These are phyloP conservation scores for Sarcoramphus papa DNA, from an alignment of 2,797 vertebrate genomes.

Conservation along the genomic window DNA sequence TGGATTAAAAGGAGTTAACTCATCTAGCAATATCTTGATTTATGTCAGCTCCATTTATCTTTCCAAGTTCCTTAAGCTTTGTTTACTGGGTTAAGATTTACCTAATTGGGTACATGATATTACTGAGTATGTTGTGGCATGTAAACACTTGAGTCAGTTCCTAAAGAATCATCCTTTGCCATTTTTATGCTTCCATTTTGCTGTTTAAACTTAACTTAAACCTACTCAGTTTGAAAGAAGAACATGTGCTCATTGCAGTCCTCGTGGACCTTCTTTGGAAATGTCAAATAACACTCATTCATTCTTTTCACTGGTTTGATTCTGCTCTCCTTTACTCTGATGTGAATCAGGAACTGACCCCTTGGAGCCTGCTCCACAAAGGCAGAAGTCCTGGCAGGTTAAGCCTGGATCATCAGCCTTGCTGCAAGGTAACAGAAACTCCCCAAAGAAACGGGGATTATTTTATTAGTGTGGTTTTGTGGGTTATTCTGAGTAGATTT, in stretches of 20 bases:
- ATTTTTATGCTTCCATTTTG: background rate
- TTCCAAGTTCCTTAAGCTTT: background rate
- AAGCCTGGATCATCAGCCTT: background rate
- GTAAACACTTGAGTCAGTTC: background rate
- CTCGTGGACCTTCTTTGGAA: background rate
- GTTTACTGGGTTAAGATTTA: constrained; percentile 19
- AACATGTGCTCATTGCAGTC: background rate
- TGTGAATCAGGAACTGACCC: background rate
- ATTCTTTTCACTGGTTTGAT: background rate
- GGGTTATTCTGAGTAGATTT: background rate
- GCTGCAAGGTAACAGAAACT: background rate
- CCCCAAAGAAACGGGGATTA: background rate
- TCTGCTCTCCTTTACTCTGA: background rate
- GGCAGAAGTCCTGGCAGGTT: background rate
- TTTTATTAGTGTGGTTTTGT: background rate
- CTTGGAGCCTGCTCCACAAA: background rate
- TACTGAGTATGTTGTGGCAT: background rate
- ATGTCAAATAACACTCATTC: background rate
- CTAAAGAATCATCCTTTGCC: background rate
- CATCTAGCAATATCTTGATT: background rate
- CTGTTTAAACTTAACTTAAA: background rate
- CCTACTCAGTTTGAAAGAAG: background rate
- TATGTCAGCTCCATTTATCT: background rate
- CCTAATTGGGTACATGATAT: constrained; percentile 2
- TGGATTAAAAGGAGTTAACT: constrained; percentile 16